A percentile compares a stretch with the other conserved stretches of the same genome.
Conservation (phyloP, 1,140 invertebrate species). For the Venturia canescens region DNA sequence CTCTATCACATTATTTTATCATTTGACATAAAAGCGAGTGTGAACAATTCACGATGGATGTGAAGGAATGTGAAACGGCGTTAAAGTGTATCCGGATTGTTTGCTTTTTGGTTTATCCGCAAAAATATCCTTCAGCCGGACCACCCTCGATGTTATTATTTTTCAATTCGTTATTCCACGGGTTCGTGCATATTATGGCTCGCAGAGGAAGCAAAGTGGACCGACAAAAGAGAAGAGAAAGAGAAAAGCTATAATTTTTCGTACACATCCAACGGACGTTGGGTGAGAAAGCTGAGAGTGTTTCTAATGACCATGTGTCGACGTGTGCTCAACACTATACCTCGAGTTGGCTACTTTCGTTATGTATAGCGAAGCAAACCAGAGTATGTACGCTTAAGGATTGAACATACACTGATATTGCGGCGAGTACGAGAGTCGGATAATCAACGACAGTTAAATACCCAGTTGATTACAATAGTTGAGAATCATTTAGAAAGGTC, state of each 20-base stretch:
- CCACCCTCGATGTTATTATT: not conserved
- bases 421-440: conserved; percentile 9
- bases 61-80: too few relatives aligned
- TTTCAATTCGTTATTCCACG: not conserved
- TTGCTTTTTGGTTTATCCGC: not conserved
- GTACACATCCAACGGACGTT: conserved; percentile 11
- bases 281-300: conserved; percentile 15
- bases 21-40: too few relatives aligned
- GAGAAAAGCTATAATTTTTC: conserved; percentile 12
- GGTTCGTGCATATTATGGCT: conserved; percentile 2
- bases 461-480: conserved; percentile 4
- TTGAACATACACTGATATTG: conserved; percentile 2
- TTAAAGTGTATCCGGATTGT: too few relatives aligned
- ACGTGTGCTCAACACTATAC: not conserved
- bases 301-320: conserved; percentile 28
- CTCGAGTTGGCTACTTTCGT: not conserved
- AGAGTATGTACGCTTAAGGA: not conserved
- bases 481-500: not conserved
- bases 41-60: too few relatives aligned
- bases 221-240: not conserved
- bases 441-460: conserved; percentile 22
- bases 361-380: not conserved
- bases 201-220: not conserved
- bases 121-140: too few relatives aligned
- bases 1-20: too few relatives aligned